Evolutionary conservation across 2,888 invertebrate species (phyloP), one percentile per base, ranked within the genome.

Genomic region (Netelia inedita): DNA sequence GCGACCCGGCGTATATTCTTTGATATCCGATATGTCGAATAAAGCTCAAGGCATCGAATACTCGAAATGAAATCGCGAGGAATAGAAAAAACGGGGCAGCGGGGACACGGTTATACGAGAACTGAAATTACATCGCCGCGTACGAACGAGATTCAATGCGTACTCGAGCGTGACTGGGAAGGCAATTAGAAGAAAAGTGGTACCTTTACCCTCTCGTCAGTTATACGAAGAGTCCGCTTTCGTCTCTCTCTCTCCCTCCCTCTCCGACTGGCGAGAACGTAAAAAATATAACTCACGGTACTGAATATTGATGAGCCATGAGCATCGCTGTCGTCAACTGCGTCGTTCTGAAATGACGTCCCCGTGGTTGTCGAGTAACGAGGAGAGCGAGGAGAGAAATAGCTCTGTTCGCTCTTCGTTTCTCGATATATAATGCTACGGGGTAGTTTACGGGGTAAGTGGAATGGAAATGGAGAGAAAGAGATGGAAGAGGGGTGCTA

Each of bases 281-380:
- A 73, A n/a, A 78, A 78, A 81, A 81, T 80, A 81, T 78, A 81
- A 84, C 68, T 41, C 41, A 63, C 69, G 55, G 73, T 57, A 69
- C 73, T 84, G 84, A 84, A 84, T 84, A 84, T 84, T 81, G 84
- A 84, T 84, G 84, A 84, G 76, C 28, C 59, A n/a, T 43, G 66
- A 66, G 53, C 65, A 57, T 35, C 63, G 53, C 53, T 41, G 35
- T 35, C 57, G 19, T 55, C 55, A 43, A 71, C 75, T 59, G 14
- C 59, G 66, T 72, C 61, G 72, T n/a, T 23, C 79, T 73, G 55
- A 78, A 81, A 81, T 81, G 68, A 57, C 66, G 41, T 76, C 68
- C 73, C 46, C 78, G 50, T 57, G n/a, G 73, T 69, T 80, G 61
- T 55, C 68, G 55, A 59, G 46, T 53, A 68, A 76, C 75, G 61